Base-by-base conservation (phyloP, 1,140 invertebrate genomes). In the Radopholus similis region DNA sequence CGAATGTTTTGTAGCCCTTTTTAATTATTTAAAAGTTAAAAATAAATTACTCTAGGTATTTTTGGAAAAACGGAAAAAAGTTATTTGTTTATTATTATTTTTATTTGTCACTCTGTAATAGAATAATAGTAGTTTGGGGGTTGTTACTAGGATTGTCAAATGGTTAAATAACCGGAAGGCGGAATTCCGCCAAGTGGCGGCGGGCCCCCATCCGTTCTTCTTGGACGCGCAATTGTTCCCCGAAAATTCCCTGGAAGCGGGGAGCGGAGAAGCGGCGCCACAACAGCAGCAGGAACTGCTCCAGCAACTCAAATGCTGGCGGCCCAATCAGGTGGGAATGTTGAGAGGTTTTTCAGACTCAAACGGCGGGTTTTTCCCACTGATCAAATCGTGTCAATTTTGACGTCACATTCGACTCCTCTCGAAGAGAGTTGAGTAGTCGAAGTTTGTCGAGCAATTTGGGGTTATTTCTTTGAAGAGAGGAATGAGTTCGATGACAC, bases 241-340 rank as follows among this genome's bases (percentile, higher is more conserved):
- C 1, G 59, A 62, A 23, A 11, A 42, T 13, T 21, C 49, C 21
- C 23, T n/a, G 28, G 59, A 62, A 28, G n/a, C 11, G 35, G 57
- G n/a, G 21, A 6, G 21, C 6, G 23, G 40, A 13, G 30, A 37
- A 40, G 15, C 28, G 2, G 13, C 37, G 13, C 40, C 21, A 30
- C 44, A 21, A 8, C 15, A n/a, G 28, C 34, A 54, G 47, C 38
- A 47, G 51, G 79, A 75, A 30, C 83, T 93, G 49, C 83, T 93
- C 42, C 84, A 89, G 15, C 86, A 88, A 78, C 91, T 95, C 86
- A 90, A 90, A 72, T 88, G 86, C 66, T 96, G 91, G 77, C 87
- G 89, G 75, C 90, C 92, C 1, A 88, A 88, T 78, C 89, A 90
- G 58, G 68, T 44, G 6, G 32, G n/a, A 11, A 23, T 23, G 49